Evolutionary conservation across 2,113 vertebrate species (phyloP).

Genomic region (Etheostoma cragini): DNA sequence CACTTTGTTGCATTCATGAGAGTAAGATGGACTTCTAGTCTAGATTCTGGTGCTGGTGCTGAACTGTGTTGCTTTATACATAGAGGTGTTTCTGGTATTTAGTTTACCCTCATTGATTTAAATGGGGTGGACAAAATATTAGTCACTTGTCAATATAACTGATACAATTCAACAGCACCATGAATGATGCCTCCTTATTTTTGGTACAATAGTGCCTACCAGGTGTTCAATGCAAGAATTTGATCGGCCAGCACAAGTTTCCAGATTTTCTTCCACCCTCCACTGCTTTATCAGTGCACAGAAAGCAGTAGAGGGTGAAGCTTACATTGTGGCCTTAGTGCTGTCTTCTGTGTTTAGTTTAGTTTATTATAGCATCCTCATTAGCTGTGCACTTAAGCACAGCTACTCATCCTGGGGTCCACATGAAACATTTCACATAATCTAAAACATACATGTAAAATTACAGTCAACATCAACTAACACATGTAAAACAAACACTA

Average conservation of each 20-base stretch:
- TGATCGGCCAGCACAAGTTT: background rate
- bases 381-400: too few species aligned
- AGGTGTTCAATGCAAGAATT: background rate
- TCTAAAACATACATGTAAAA: too few species aligned
- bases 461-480: too few species aligned
- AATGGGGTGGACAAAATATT: too few species aligned
- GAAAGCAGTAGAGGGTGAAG: background rate
- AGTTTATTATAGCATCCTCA: too few species aligned
- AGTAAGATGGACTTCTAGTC: slow-evolving; percentile 4
- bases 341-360: background rate
- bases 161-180: background rate
- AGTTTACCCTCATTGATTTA: too few species aligned
- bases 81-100: too few species aligned
- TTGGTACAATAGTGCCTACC: background rate
- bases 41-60: background rate
- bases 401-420: too few species aligned
- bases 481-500: too few species aligned
- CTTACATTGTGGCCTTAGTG: background rate
- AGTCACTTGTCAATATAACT: too few species aligned
- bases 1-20: background rate
- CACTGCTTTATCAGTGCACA: background rate
- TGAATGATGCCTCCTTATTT: background rate
- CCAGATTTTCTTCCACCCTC: background rate
- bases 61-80: background rate
- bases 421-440: too few species aligned